Evolutionary conservation across 2,888 invertebrate genomes (phyloP).

Genomic region (Meta bourneti): DNA sequence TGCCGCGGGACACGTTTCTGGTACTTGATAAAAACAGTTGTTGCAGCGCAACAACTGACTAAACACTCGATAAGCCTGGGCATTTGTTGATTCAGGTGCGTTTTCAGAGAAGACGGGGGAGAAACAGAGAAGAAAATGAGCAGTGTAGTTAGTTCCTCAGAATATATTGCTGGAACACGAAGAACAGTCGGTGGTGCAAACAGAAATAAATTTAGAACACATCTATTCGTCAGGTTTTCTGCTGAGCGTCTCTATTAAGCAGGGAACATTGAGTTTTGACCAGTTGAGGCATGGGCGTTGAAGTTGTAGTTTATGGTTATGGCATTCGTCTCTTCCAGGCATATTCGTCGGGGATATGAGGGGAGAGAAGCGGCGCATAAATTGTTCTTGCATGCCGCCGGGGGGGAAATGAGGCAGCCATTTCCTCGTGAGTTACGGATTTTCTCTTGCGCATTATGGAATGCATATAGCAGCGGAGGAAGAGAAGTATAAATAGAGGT

Average conservation of each 20-base stretch:
- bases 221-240: constrained; percentile 38
- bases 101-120: not conserved
- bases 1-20: not conserved
- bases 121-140: not conserved
- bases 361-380: not conserved
- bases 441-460: constrained; percentile 3
- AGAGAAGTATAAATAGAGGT: constrained; percentile 19
- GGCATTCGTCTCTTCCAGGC: constrained; percentile 13
- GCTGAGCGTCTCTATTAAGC: constrained; percentile 13
- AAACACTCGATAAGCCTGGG: constrained; percentile 47
- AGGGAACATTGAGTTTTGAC: constrained; percentile 15
- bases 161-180: constrained; percentile 45
- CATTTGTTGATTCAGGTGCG: constrained; percentile 71
- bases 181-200: constrained; percentile 34
- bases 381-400: not conserved
- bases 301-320: constrained; percentile 48
- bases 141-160: constrained; percentile 4
- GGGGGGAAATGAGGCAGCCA: not conserved
- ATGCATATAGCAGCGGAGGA: constrained; percentile 20
- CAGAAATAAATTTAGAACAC: constrained; percentile 54
- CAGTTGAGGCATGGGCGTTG: constrained; percentile 31
- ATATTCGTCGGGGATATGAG: not conserved
- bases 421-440: not conserved
- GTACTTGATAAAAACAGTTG: constrained; percentile 52
- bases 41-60: constrained; percentile 35